Evolutionary conservation across 2,113 vertebrate species (phyloP).

Genomic region (Zapornia atra): DNA sequence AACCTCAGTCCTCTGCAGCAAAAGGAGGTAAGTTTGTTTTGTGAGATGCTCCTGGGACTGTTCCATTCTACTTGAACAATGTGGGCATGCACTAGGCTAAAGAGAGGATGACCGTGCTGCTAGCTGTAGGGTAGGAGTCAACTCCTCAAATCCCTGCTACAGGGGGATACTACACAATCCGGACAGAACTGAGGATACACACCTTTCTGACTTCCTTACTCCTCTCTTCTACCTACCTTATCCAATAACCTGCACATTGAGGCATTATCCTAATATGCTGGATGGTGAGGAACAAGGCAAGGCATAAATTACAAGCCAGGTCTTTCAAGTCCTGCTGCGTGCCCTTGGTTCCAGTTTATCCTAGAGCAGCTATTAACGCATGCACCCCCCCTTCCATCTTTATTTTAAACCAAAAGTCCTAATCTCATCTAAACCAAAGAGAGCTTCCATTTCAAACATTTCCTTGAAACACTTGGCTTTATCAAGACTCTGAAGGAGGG

Average conservation of each 20-base stretch:
- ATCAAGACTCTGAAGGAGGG: not conserved
- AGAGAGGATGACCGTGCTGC: not conserved
- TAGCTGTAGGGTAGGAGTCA: not conserved
- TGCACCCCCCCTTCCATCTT: not conserved
- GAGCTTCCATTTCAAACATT: not conserved
- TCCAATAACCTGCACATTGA: not conserved
- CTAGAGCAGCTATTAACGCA: not conserved
- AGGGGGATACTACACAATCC: not conserved
- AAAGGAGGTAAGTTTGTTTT: not conserved
- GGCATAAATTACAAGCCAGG: not conserved
- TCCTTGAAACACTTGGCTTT: not conserved
- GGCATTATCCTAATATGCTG: not conserved
- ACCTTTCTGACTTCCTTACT: not conserved
- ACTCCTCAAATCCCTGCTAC: not conserved
- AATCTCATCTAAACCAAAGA: not conserved
- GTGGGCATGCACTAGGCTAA: not conserved
- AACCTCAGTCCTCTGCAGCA: not conserved
- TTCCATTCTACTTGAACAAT: not conserved
- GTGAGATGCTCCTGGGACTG: not conserved
- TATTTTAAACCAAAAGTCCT: not conserved
- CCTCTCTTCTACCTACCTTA: not conserved
- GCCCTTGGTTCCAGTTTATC: not conserved
- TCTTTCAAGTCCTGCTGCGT: not conserved
- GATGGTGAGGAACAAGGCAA: not conserved
- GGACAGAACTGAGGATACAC: not conserved